Evolutionary conservation across 2,797 vertebrate genomes (phyloP), one percentile per base, ranked within the genome.

Genomic region (Channallabes apus): DNA sequence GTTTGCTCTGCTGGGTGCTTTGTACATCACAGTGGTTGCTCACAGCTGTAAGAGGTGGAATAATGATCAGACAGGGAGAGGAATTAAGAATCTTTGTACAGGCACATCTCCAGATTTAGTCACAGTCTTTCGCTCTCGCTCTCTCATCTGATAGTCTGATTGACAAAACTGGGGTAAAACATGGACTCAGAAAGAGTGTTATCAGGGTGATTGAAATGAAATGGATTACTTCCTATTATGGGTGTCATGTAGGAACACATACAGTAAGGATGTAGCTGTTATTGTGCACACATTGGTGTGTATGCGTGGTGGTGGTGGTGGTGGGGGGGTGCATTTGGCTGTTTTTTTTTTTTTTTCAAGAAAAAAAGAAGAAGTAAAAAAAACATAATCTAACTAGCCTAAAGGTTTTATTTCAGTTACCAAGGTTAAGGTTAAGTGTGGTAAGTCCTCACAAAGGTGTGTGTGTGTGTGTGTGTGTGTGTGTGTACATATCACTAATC

Each of bases 1-100:
- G 41, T 84, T 76, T 46, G 65, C 84, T 86, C 80, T 32, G 72
- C 75, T 69, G 86, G 78, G 80, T 58, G 69, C 68, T 73, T 58
- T 80, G 82, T 87, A 72, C 71, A 85, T 81, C 78, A 46, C 78
- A 61, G 77, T 81, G 78, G 78, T 78, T 83, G 85, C 82, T 86
- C 82, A 86, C 58, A 83, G 82, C 46, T 73, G 54, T 82, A 58
- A 41, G 83, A 84, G 85, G 80, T 85, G 83, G 35, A 8, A 82
- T 71, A 87, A 88, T 88, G 56, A 86, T 72, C 65, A 79, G 56
- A 80, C 61, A 32, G 78, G 35, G 62, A 38, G 75, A 56, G 54
- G 61, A 77, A 87, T 82, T 80, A 85, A 86, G 56, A 76, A 14
- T 54, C n/a, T 35, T 59, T n/a, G 41, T 29, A 65, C 35, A 58